Percentiles rank a stretch among this genome's conserved stretches.
Evolutionary conservation across 2,113 vertebrate species (phyloP).

Genomic region (Etheostoma cragini): DNA sequence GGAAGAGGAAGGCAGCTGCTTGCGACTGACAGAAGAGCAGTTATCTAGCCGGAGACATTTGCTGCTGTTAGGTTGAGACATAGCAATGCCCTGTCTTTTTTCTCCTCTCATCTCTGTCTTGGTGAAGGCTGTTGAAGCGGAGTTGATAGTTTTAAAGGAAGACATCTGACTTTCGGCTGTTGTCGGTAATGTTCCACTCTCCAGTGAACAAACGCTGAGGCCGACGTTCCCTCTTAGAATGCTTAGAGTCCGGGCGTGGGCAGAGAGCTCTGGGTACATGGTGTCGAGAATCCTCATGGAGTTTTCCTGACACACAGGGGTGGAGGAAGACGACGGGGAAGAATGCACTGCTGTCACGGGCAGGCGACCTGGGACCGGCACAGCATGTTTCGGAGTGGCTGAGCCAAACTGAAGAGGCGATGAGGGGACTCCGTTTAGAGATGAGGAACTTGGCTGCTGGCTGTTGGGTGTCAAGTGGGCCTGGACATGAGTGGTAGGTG

Average conservation of each 20-base stretch:
- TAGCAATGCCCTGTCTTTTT: slow-evolving; percentile 71
- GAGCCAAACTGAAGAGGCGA: slow-evolving; percentile 96
- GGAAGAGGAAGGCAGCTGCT: not conserved
- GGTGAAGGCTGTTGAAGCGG: slow-evolving; percentile 91
- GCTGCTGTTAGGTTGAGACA: slow-evolving; percentile 81
- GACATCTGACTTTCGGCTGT: slow-evolving; percentile 80
- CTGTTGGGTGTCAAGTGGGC: slow-evolving; percentile 71
- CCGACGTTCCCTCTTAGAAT: slow-evolving; percentile 92
- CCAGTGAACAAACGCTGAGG: slow-evolving; percentile 77
- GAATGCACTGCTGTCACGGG: slow-evolving; percentile 81
- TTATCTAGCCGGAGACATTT: slow-evolving; percentile 88
- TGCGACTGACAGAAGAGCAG: slow-evolving; percentile 65
- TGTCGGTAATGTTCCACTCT: slow-evolving; percentile 66
- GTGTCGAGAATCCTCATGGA: slow-evolving; percentile 94
- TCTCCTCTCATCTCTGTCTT: slow-evolving; percentile 83
- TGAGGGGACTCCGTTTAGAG: slow-evolving; percentile 80
- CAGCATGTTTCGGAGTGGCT: slow-evolving; percentile 95
- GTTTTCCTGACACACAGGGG: slow-evolving; percentile 86
- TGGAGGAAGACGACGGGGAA: slow-evolving; percentile 66
- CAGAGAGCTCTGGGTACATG: slow-evolving; percentile 96
- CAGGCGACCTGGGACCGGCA: slow-evolving; percentile 93
- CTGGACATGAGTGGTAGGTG: slow-evolving; percentile 72
- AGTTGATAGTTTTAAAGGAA: slow-evolving; percentile 89
- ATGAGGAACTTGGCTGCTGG: slow-evolving; percentile 72
- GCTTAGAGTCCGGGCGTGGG: slow-evolving; percentile 92